Conservation (phyloP, 2,113 vertebrate genomes). For the Cavia porcellus region DNA sequence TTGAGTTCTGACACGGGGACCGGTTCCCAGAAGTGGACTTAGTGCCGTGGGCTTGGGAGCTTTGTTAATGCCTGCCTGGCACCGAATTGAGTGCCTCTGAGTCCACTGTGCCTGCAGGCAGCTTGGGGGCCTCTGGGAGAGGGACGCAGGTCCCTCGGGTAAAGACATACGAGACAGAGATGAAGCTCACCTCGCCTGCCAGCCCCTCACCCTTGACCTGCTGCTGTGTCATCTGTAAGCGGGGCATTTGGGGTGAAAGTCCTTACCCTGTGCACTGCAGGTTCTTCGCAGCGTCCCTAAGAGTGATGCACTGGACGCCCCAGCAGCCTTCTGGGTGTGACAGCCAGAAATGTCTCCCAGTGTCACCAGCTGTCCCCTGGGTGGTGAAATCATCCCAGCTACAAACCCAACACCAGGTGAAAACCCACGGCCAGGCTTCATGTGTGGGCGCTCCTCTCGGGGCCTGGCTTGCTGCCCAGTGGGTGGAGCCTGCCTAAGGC, state of each 20-base stretch:
- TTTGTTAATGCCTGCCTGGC: neutral
- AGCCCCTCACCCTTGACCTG: neutral
- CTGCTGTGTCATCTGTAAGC: neutral
- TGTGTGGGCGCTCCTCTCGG: neutral
- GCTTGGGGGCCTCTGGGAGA: neutral
- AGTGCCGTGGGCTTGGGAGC: neutral
- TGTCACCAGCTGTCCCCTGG: neutral
- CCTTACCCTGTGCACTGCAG: neutral
- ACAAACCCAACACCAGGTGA: neutral
- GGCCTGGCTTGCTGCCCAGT: neutral
- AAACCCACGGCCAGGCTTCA: rapidly evolving
- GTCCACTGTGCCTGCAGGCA: neutral
- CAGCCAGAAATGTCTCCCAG: neutral
- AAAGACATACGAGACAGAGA: neutral
- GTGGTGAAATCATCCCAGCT: neutral
- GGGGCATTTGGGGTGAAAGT: neutral
- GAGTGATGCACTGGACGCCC: neutral
- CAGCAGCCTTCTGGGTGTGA: neutral
- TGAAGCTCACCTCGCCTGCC: neutral
- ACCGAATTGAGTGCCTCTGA: neutral
- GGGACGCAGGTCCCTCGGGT: neutral
- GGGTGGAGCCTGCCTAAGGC: neutral
- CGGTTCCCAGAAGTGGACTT: constrained; percentile 71
- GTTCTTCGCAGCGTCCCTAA: neutral
- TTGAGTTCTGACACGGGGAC: constrained; percentile 63